Evolutionary conservation across 2,113 vertebrate species (phyloP), one percentile per base, ranked within the genome.

Genomic region (Brachyistius frenatus): DNA sequence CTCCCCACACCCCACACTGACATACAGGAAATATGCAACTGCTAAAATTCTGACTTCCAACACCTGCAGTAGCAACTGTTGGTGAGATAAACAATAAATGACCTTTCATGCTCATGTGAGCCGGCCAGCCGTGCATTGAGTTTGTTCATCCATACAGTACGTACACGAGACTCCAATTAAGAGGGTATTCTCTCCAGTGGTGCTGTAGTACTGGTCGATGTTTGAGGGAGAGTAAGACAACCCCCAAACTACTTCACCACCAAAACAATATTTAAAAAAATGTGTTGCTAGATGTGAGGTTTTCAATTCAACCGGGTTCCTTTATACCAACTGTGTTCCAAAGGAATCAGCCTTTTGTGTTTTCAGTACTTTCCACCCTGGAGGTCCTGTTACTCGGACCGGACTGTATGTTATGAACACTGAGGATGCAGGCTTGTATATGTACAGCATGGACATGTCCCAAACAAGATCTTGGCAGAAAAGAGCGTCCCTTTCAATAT

Each of bases 161-260:
- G 5, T 60, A 33, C 52, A 72, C 57, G 58, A 31, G 72, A 58
- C 67, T 66, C 79, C 76, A 85, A 73, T 83, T 83, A 85, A 47
- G 41, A 53, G 52, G 36, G 41, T 23, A 33, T 57, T 70, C 44
- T 64, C 37, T 35, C 23, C 16, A 46, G 33, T 15, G 33, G 2
- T 36, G 35, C 3, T 30, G 49, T 72, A 53, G 23, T 50, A 39
- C 49, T 13, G 46, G 31, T n/a, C 5, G 16, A 50, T n/a, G n/a
- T 41, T 23, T 4, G 3, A 8, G 57, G 35, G 7, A 65, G 13
- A 30, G 7, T 9, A 30, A 46, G 23, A 36, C 14, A 15, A 7
- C 46, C 15, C 53, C 9, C 23, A 2, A 53, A 13, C n/a, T 44
- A 13, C 9, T 11, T 44, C 41, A 57, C 9, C 14, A 46, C 13